Base-by-base conservation (phyloP, 2,888 invertebrate species). In the Biston betularia region DNA sequence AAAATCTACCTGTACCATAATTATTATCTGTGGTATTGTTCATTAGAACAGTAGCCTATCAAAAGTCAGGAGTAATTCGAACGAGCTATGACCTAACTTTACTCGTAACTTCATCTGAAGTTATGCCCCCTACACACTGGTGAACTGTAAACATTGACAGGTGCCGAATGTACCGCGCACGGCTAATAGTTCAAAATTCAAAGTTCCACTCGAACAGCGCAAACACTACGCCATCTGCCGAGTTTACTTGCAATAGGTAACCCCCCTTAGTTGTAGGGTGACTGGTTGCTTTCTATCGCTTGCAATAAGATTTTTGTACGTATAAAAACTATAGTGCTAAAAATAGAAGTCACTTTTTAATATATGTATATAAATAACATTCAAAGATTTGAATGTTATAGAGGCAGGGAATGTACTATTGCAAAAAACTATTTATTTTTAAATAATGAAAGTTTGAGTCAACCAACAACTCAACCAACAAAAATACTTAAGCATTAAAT, bases 171-270 rank as follows among this genome's bases (percentile, higher is more conserved):
- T 72, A 81, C 82, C 79, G 82, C 62, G 77, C 74, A 72, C 77
- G 83, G 83, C 85, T 88, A 89, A 90, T 89, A 91, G 93, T 90
- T 91, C 82, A 85, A 90, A 93, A 90, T 91, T 92, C 93, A 91
- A 92, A 93, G 87, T 93, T 89, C 84, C 85, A 79, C 86, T 88
- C 88, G 85, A 92, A 76, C 76, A 80, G 85, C 69, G 89, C 85
- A 93, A 93, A 93, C 93, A 93, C 93, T 93, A 87, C 85, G 87
- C 92, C 93, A 93, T 93, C 93, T 93, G 93, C 83, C 90, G 73
- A 78, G 83, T 87, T 88, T 85, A 82, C 80, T 78, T 80, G 79
- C 12, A 34, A 5, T 15, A 9, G 52, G 35, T 14, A 38, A 53
- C 70, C 74, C 73, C 73, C 71, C 75, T 70, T 67, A 74, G 40